These are phyloP conservation scores for Actinia tenebrosa DNA, from an alignment of 64 coral and sea anemone species.

Conservation along the genomic window DNA sequence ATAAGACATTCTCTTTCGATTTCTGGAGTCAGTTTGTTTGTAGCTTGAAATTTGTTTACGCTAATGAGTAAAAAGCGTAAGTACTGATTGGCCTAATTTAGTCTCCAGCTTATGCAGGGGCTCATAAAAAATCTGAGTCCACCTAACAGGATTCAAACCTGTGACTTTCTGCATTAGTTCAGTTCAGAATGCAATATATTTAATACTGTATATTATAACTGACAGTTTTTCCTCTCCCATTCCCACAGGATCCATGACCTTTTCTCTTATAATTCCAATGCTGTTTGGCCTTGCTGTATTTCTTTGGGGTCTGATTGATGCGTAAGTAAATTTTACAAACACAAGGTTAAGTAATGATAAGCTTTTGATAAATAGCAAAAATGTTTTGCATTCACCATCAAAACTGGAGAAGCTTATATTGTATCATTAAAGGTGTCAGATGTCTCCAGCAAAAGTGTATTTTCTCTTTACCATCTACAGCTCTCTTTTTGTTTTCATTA, in stretches of 20 bases:
- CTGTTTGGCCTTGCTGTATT: slow-evolving; percentile 72
- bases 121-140: no score
- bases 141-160: no score
- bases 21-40: no score
- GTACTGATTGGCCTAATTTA: no score
- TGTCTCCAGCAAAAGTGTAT: not conserved
- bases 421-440: not conserved
- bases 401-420: not conserved
- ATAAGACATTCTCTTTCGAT: no score
- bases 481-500: not conserved
- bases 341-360: not conserved
- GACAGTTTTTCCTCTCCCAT: not conserved
- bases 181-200: no score
- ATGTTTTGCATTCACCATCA: no score
- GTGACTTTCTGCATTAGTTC: no score
- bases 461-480: not conserved
- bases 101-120: no score
- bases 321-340: slow-evolving; percentile 46
- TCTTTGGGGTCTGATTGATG: slow-evolving; percentile 68
- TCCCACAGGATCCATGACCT: slow-evolving; percentile 62
- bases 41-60: no score
- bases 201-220: no score
- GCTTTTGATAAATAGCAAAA: not conserved
- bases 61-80: no score
- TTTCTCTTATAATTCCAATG: slow-evolving; percentile 69